Base-by-base conservation (phyloP, 2,113 vertebrate genomes). In the Arvicanthis niloticus region DNA sequence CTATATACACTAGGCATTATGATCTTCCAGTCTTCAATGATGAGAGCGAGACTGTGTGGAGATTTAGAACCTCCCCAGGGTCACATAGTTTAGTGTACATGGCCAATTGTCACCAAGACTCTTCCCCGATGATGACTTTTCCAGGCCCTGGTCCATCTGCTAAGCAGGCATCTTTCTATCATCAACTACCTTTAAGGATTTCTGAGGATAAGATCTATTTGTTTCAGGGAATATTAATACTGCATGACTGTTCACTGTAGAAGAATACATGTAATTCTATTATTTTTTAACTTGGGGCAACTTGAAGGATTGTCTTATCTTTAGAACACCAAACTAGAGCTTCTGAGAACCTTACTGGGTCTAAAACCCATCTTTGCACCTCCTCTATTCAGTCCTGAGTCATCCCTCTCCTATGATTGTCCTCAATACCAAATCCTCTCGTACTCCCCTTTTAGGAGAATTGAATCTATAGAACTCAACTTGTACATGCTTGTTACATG, bases 241-340 rank as follows among this genome's bases (percentile, higher is more conserved):
- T 29, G 40, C 3, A 15, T 1, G 13, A 40, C 8, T 13, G 16
- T 56, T n/a, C 12, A 51, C 4, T 21, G 8, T 10, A 1, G 7
- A 34, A 5, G 29, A 13, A 17, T 7, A 91, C 60, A 88, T 15
- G 0, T 0, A 10, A 42, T 0, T 77, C 4, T 24, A 4, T 7
- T 19, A 31, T 60, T 37, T 37, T 5, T 24, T 45, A 68, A 5
- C 22, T 16, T 65, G 40, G 45, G 51, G 17, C 67, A 77, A 6
- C 15, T 12, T 42, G 24, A 73, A 70, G 29, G 37, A 19, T 10
- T 9, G 15, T 11, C 8, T 15, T 16, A 1, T 60, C 60, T 58
- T 82, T 17, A 2, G 1, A 29, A 19, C 3, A 19, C 6, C 15
- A 9, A 16, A 2, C 24, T 17, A 51, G 4, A 4, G 67, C 37